phyloP scores from a whole-genome alignment of 2,888 invertebrate species.

The Marasmarcha lunaedactyla region DNA sequence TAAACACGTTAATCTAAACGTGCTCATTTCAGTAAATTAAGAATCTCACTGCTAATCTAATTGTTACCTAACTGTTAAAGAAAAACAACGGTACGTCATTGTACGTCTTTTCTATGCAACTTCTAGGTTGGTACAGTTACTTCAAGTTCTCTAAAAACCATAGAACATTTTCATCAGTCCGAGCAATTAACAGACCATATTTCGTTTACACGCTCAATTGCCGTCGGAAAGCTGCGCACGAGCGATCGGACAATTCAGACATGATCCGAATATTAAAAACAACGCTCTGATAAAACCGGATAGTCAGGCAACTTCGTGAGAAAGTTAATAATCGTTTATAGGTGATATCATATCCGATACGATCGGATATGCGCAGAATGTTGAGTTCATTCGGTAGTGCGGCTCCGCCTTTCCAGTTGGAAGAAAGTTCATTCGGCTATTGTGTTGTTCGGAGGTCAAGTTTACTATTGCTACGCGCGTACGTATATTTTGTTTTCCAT shows the following conservation, averaged over 20 bases:
- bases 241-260: conserved; percentile 5
- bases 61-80: neutral
- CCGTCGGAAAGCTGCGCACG: conserved; percentile 12
- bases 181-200: conserved; percentile 4
- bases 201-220: conserved; percentile 5
- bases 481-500: too few relatives aligned
- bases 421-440: neutral
- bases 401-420: neutral
- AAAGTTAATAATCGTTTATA: conserved; percentile 22
- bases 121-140: neutral
- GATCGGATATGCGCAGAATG: too few relatives aligned
- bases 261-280: neutral
- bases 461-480: neutral
- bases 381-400: too few relatives aligned
- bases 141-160: neutral
- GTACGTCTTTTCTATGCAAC: neutral
- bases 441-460: neutral
- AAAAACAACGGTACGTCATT: neutral
- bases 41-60: neutral
- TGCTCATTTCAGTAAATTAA: too few relatives aligned
- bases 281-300: neutral
- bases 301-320: conserved; percentile 17
- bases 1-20: too few relatives aligned
- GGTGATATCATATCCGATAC: neutral
- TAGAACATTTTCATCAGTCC: neutral